Conservation (phyloP, 2,888 invertebrate species). For the Pecten maximus region DNA sequence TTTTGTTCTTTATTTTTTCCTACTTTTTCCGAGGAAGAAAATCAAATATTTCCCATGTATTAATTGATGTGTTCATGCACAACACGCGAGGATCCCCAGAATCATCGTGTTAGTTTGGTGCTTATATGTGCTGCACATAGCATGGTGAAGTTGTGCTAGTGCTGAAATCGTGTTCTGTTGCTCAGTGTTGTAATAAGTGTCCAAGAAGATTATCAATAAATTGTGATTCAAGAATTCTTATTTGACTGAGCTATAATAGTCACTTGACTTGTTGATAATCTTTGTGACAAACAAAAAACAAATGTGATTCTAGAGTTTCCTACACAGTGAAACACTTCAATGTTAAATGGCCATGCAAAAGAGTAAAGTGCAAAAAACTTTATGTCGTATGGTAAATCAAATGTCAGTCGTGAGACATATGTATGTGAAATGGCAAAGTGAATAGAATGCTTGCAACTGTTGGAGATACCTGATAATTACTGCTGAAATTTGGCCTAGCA, state of each 20-base stretch:
- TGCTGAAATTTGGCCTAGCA: conserved; percentile 10
- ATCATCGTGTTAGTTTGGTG: conserved; percentile 30
- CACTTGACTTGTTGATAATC: not conserved
- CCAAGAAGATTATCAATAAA: not conserved
- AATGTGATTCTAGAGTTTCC: not conserved
- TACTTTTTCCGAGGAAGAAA: conserved; percentile 11
- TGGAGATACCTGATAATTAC: not conserved
- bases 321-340: not conserved
- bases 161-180: not conserved
- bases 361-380: too few species aligned
- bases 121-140: not conserved
- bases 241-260: not conserved
- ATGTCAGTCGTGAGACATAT: not conserved
- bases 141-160: conserved; percentile 5
- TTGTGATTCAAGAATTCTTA: not conserved
- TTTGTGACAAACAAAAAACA: not conserved
- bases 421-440: not conserved
- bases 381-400: not conserved
- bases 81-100: not conserved
- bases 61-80: conserved; percentile 23
- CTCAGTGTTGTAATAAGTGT: not conserved
- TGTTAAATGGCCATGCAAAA: not conserved
- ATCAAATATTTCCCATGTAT: conserved; percentile 7
- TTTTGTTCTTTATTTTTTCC: not conserved
- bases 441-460: not conserved